Base-by-base conservation (phyloP, 2,113 vertebrate genomes). In the Irena cyanogastra region DNA sequence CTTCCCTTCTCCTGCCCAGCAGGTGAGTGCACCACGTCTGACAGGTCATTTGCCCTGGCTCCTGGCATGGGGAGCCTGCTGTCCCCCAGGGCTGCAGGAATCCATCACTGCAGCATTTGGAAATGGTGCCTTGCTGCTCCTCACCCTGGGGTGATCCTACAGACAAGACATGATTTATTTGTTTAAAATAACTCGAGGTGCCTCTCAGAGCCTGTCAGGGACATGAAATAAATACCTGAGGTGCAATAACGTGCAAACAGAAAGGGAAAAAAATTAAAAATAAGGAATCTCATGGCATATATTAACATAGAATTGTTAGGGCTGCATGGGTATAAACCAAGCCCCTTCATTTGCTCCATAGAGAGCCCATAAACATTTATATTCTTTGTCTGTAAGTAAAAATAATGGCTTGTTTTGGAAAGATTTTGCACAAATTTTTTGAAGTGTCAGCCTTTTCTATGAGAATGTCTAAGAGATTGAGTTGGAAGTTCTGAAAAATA, bases 121-220 rank as follows among this genome's bases (percentile, higher is more conserved):
- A 65, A 89, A 52, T 3, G 53, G 47, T 17, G n/a, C 76, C 52
- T 39, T 7, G 4, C 42, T 61, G 33, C 47, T 79, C 53, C 71
- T 59, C 41, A 26, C 56, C 57, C 90, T 23, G 65, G 35, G 50
- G 37, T 50, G n/a, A 50, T 83, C 61, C 89, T 49, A 6, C 13
- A 56, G 81, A 68, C 60, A 79, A 54, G 52, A n/a, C 59, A 61
- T 64, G 81, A 95, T 94, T 94, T 87, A 93, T 93, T 95, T 77
- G 47, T 85, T 79, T 42, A 15, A 84, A 90, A 86, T n/a, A 94
- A 61, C 68, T 35, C 52, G 52, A 84, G 33, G 9, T 59, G 26
- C 30, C 23, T 78, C 52, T 65, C 52, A 26, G 66, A 95, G 68
- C 42, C 45, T 49, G 31, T 24, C 83, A 53, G 71, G 22, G 65